Percentiles rank a stretch among this genome's conserved stretches.
phyloP scores from a whole-genome alignment of 2,113 vertebrate species.

The Acrocephalus kingi region DNA sequence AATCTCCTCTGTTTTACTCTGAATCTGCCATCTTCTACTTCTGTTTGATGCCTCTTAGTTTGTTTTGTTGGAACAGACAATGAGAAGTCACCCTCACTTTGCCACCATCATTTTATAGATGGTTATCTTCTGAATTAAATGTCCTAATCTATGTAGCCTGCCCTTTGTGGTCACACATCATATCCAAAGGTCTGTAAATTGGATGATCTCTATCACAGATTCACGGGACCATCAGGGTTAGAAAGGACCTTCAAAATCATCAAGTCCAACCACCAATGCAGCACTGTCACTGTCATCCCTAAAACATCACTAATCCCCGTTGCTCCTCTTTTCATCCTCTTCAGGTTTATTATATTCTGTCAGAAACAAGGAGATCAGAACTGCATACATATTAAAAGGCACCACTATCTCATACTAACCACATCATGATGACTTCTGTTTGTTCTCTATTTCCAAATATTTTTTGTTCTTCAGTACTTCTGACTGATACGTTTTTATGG shows the following conservation, averaged over 20 bases:
- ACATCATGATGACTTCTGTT: not conserved
- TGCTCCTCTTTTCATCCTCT: not conserved
- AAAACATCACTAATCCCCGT: not conserved
- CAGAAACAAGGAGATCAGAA: not conserved
- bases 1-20: not conserved
- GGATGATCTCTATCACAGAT: not conserved
- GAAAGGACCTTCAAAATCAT: not conserved
- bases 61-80: not conserved
- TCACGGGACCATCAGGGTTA: not conserved
- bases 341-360: not conserved
- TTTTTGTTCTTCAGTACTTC: not conserved
- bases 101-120: not conserved
- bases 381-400: not conserved
- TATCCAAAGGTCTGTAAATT: not conserved
- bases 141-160: not conserved
- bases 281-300: not conserved
- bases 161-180: not conserved
- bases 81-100: not conserved
- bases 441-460: not conserved
- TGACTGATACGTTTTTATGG: not conserved
- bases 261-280: not conserved
- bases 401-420: not conserved
- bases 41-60: not conserved
- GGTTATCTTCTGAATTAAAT: not conserved
- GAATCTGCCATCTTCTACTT: not conserved